These are phyloP conservation scores for Oasisia sp. DNA, from an alignment of 2,888 invertebrate genomes.

Conservation along the genomic window DNA sequence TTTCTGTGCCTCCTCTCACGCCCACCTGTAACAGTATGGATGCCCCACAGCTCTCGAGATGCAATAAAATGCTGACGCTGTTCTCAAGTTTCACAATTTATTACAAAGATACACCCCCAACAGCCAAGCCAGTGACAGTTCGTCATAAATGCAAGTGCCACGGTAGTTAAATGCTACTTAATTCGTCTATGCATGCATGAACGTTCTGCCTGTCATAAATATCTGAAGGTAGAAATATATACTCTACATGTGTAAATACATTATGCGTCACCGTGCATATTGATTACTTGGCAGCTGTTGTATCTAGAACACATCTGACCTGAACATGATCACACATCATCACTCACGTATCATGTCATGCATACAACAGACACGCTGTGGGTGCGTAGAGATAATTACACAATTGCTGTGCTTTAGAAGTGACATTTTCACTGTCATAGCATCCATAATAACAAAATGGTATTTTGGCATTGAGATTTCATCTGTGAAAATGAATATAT, in stretches of 20 bases:
- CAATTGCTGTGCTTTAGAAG: neutral
- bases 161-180: conserved; percentile 2
- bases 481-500: neutral
- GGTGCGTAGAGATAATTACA: neutral
- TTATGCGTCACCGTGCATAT: neutral
- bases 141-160: conserved; percentile 17
- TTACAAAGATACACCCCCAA: conserved; percentile 1
- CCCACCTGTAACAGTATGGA: neutral
- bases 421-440: neutral
- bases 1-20: neutral
- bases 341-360: neutral
- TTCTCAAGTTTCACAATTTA: conserved; percentile 4
- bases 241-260: conserved; percentile 14
- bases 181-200: neutral
- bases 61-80: neutral
- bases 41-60: neutral
- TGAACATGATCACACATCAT: neutral
- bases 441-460: neutral
- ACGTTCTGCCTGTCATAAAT: neutral
- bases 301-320: neutral
- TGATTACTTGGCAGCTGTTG: neutral
- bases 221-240: conserved; percentile 4
- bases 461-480: neutral
- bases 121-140: neutral
- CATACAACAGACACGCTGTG: neutral